Evolutionary conservation across 2,888 invertebrate species (phyloP).

Genomic region (Balanococcus diminutus): DNA sequence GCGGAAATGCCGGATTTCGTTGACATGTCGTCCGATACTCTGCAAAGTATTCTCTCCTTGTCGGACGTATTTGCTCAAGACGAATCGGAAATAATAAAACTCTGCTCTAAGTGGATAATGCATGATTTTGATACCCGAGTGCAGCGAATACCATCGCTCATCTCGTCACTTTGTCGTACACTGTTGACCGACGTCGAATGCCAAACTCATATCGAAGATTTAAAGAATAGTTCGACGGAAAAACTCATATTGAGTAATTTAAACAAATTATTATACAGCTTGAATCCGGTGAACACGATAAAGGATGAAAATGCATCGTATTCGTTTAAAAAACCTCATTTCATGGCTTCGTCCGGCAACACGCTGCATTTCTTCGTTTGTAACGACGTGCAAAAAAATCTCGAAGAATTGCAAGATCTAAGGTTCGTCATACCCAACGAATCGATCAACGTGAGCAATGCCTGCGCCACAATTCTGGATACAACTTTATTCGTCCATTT

Average conservation of each 20-base stretch:
- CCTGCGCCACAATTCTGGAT: not conserved
- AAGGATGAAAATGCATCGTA: not conserved
- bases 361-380: not conserved
- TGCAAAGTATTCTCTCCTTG: not conserved
- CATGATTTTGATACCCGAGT: not conserved
- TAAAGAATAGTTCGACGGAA: not conserved
- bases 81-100: not conserved
- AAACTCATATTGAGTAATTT: not conserved
- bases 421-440: not conserved
- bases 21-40: not conserved
- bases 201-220: not conserved
- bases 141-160: not conserved
- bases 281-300: not conserved
- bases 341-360: not conserved
- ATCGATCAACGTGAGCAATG: not conserved
- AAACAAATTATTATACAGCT: not conserved
- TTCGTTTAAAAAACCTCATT: not conserved
- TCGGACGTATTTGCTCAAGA: not conserved
- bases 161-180: not conserved
- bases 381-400: not conserved
- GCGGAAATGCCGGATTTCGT: not conserved
- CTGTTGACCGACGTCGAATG: not conserved
- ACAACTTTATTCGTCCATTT: constrained; percentile 8
- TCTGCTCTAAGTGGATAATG: not conserved
- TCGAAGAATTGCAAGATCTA: not conserved